Percentiles rank a stretch among this genome's conserved stretches.
Conservation (phyloP, 2,888 invertebrate genomes). For the Cremastinae sp. region DNA sequence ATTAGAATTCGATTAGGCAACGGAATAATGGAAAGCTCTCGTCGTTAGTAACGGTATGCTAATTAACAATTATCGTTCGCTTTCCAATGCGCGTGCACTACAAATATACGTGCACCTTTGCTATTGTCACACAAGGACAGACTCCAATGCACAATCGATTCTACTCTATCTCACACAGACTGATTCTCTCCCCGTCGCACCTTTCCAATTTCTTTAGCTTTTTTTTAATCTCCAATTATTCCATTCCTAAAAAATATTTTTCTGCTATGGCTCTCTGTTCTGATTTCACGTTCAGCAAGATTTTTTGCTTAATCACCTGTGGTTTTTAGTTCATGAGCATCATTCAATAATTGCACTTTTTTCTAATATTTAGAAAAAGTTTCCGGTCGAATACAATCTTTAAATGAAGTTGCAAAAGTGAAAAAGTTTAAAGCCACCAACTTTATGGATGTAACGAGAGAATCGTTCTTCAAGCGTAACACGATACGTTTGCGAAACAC, state of each 20-base stretch:
- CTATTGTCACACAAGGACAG: conserved; percentile 8
- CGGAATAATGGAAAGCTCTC: conserved; percentile 52
- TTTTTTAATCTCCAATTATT: no score
- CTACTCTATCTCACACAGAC: background rate
- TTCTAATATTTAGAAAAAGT: no score
- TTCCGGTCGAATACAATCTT: no score
- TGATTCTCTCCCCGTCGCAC: background rate
- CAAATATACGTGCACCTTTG: background rate
- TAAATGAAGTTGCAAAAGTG: no score
- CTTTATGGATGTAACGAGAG: conserved; percentile 19
- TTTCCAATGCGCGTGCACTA: background rate
- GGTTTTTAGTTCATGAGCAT: no score
- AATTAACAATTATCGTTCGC: conserved; percentile 47
- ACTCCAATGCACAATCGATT: conserved; percentile 21
- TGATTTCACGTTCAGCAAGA: no score
- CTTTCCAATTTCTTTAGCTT: no score
- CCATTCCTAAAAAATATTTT: no score
- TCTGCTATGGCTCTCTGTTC: no score
- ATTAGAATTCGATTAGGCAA: conserved; percentile 53
- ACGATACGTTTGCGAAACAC: conserved; percentile 71
- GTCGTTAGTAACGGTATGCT: conserved; percentile 51
- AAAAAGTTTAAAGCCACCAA: conserved; percentile 2
- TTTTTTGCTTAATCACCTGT: no score
- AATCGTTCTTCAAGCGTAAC: conserved; percentile 68
- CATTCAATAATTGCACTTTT: no score